A percentile compares a stretch with the other conserved stretches of the same genome.
phyloP scores from a whole-genome alignment of 2,113 vertebrate genomes.

The Columba livia region DNA sequence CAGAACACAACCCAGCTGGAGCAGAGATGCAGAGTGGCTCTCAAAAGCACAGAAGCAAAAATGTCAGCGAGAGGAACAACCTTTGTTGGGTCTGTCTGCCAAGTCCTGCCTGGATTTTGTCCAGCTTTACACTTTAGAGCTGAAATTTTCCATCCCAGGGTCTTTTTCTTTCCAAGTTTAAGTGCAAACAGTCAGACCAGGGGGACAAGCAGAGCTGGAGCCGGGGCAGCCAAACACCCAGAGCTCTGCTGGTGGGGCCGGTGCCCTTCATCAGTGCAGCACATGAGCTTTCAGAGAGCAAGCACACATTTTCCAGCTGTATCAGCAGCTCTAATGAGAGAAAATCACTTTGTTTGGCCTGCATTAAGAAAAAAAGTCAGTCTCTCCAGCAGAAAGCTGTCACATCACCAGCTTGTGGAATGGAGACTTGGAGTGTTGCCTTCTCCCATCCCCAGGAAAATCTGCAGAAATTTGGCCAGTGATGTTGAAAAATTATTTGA shows the following conservation, averaged over 20 bases:
- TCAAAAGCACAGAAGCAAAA: background rate
- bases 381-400: background rate
- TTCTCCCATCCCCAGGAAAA: background rate
- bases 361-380: background rate
- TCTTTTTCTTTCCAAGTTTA: background rate
- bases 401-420: background rate
- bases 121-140: background rate
- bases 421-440: background rate
- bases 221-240: background rate
- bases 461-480: background rate
- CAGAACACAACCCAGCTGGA: background rate
- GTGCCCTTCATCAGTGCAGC: background rate
- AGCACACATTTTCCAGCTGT: background rate
- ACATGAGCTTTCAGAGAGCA: background rate
- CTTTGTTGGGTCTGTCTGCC: background rate
- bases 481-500: background rate
- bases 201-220: background rate
- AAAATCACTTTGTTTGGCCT: background rate
- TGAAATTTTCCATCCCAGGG: background rate
- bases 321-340: constrained; percentile 2
- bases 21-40: background rate
- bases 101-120: background rate
- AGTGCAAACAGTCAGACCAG: background rate
- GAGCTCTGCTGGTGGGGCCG: background rate
- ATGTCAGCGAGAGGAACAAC: background rate